These are phyloP conservation scores for Limulus polyphemus DNA, from an alignment of 2,888 invertebrate species.

Conservation along the genomic window DNA sequence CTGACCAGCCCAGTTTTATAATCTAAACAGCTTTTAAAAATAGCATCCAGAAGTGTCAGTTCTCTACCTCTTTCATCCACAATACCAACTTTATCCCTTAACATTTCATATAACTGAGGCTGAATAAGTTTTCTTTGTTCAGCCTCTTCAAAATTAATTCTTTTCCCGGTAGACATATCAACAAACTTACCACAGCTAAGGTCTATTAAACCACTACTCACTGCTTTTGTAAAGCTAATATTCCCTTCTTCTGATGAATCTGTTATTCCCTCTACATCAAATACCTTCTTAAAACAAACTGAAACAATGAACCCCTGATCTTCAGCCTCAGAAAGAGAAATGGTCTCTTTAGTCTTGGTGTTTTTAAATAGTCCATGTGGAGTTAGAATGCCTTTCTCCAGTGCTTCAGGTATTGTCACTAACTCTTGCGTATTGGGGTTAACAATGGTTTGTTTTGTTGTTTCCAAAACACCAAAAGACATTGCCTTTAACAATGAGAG, in stretches of 20 bases:
- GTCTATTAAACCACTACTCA: constrained; percentile 45
- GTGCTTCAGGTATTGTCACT: constrained; percentile 69
- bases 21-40: constrained; percentile 34
- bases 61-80: constrained; percentile 53
- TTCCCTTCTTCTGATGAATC: constrained; percentile 71
- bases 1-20: constrained; percentile 28
- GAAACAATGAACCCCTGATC: constrained; percentile 61
- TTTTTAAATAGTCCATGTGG: constrained; percentile 62
- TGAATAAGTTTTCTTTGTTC: constrained; percentile 38
- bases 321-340: constrained; percentile 73
- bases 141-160: constrained; percentile 56
- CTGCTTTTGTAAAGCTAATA: constrained; percentile 65
- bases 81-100: constrained; percentile 67
- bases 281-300: constrained; percentile 72
- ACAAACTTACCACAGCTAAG: constrained; percentile 41
- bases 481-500: constrained; percentile 73
- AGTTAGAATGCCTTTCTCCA: constrained; percentile 64
- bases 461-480: constrained; percentile 71
- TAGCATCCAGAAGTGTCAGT: constrained; percentile 67
- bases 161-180: constrained; percentile 48
- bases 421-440: constrained; percentile 66
- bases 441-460: constrained; percentile 68
- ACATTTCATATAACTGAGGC: constrained; percentile 49
- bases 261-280: constrained; percentile 67
- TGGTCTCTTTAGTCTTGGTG: constrained; percentile 52